phyloP scores from a whole-genome alignment of 2,888 invertebrate genomes.

The Laothoe populi region DNA sequence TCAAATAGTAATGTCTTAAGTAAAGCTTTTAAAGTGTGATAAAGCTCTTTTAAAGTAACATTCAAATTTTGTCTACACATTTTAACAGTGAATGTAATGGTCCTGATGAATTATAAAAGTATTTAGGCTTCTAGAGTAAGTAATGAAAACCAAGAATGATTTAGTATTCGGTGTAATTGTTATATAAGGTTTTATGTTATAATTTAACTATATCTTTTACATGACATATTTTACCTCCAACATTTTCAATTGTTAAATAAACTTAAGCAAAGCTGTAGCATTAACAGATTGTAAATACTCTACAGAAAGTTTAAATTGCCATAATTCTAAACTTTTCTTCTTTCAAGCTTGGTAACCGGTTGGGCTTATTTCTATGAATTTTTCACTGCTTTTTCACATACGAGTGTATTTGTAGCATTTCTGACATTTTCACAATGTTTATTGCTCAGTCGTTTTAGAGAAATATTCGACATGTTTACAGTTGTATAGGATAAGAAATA shows the following conservation, averaged over 20 bases:
- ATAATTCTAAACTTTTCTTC: too few species aligned
- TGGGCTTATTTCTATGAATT: not conserved
- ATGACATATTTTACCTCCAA: too few species aligned
- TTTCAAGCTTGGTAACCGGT: slow-evolving; percentile 1
- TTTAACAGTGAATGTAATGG: slow-evolving; percentile 1
- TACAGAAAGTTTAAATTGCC: not conserved
- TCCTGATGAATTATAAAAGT: not conserved
- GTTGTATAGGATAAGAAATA: too few species aligned
- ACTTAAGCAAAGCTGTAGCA: not conserved
- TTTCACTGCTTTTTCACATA: slow-evolving; percentile 7
- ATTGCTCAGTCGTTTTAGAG: not conserved
- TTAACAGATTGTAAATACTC: too few species aligned
- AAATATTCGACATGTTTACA: too few species aligned
- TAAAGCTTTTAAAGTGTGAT: not conserved
- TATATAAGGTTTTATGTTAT: not conserved
- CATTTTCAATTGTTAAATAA: too few species aligned
- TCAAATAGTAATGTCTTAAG: not conserved
- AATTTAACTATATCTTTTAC: too few species aligned
- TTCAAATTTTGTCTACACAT: not conserved
- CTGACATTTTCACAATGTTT: not conserved
- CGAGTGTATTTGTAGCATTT: not conserved
- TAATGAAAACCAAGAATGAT: slow-evolving; percentile 2
- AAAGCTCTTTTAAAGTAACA: not conserved
- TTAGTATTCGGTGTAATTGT: not conserved
- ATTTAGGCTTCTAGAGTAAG: not conserved